Percentiles rank a stretch among this genome's conserved stretches.
Evolutionary conservation across 2,797 vertebrate genomes (phyloP).

Genomic region (Lepus townsendii): DNA sequence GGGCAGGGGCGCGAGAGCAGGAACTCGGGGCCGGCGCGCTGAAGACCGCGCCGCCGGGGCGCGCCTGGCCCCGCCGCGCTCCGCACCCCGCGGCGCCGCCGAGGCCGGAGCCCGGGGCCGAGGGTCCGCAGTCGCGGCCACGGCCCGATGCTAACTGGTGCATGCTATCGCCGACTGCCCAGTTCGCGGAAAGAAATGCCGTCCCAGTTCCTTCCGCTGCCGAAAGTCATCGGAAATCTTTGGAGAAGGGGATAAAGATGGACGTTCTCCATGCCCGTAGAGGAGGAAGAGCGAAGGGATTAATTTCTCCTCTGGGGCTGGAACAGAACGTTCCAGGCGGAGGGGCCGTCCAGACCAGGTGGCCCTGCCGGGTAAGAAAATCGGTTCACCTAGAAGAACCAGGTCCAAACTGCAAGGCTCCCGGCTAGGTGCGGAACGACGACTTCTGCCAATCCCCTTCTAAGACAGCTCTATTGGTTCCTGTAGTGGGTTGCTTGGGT

Average conservation of each 20-base stretch:
- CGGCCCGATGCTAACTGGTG: constrained; percentile 62
- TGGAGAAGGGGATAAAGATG: background rate
- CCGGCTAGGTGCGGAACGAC: background rate
- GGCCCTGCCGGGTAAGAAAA: background rate
- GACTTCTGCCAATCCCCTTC: background rate
- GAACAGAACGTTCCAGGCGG: no score
- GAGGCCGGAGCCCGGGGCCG: fast-evolving
- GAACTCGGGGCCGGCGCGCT: fast-evolving
- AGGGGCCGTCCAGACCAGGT: background rate
- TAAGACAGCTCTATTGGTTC: background rate
- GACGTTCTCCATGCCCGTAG: background rate
- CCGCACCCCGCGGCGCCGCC: background rate
- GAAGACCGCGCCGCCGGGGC: fast-evolving
- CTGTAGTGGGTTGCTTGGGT: background rate
- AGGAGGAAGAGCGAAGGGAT: background rate
- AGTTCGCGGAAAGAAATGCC: constrained; percentile 53
- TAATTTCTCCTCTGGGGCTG: background rate
- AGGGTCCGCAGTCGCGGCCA: constrained; percentile 20
- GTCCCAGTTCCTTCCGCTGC: constrained; percentile 35
- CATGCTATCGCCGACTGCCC: constrained; percentile 77
- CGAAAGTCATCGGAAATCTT: background rate
- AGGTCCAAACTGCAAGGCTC: background rate
- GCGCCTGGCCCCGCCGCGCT: fast-evolving
- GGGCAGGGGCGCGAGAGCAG: background rate
- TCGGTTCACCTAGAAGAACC: background rate